These are phyloP conservation scores for Drosophila oshimai DNA, from an alignment of 1,140 invertebrate genomes.

Conservation along the genomic window DNA sequence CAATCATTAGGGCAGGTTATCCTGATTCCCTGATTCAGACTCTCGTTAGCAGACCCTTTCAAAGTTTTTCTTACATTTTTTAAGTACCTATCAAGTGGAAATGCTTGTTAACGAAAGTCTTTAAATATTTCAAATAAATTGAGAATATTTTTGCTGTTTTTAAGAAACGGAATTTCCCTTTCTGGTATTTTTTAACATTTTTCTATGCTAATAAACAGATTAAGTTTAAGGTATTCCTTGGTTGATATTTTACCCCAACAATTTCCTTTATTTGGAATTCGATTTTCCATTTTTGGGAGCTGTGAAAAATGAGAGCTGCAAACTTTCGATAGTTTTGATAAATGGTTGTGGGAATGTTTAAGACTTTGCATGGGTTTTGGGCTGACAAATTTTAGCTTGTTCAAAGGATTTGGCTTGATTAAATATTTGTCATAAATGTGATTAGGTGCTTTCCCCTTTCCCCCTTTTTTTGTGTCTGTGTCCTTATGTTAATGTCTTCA, in stretches of 20 bases:
- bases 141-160: too few relatives aligned
- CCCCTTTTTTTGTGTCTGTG: background rate
- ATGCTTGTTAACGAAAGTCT: too few relatives aligned
- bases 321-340: background rate
- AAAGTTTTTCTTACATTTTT: background rate
- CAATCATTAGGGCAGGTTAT: constrained; percentile 8
- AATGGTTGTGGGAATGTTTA: background rate
- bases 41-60: background rate
- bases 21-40: background rate
- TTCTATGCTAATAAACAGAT: too few relatives aligned
- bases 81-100: too few relatives aligned
- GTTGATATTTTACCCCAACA: background rate
- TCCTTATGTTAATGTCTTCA: constrained; percentile 45
- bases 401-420: constrained; percentile 5
- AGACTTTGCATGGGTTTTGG: background rate
- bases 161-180: too few relatives aligned
- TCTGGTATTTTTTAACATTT: too few relatives aligned
- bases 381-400: constrained; percentile 9
- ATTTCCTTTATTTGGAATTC: background rate
- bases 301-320: background rate
- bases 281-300: background rate
- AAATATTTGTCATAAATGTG: constrained; percentile 6
- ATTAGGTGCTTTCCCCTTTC: background rate
- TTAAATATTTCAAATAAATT: too few relatives aligned
- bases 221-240: background rate